These are phyloP conservation scores for Puma concolor DNA, from an alignment of 2,113 vertebrate genomes.

Conservation along the genomic window DNA sequence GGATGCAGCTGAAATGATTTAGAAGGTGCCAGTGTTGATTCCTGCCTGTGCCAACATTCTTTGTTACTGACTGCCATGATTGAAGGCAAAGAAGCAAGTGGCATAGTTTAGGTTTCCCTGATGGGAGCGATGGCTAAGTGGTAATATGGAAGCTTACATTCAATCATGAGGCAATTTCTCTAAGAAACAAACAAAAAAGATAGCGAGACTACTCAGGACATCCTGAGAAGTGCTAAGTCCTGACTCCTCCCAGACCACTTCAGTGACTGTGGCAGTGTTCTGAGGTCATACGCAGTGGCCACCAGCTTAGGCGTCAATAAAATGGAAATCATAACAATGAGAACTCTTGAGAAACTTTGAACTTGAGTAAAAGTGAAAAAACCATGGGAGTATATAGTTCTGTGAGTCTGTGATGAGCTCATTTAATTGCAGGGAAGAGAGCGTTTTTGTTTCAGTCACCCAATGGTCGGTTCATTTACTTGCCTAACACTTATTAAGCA, in stretches of 20 bases:
- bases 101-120: background rate
- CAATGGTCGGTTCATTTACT: background rate
- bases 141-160: background rate
- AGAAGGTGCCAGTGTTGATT: background rate
- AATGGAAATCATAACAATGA: background rate
- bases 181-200: background rate
- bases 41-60: background rate
- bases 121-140: background rate
- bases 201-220: background rate
- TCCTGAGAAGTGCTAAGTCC: background rate
- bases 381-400: background rate
- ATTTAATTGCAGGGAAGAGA: background rate
- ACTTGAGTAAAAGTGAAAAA: slow-evolving; percentile 6
- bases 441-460: background rate
- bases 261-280: background rate
- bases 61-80: background rate
- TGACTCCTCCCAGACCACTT: background rate
- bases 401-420: background rate
- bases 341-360: background rate
- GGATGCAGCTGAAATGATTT: background rate
- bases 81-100: background rate
- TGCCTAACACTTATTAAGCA: background rate
- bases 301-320: background rate
- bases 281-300: background rate
- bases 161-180: background rate